Evolutionary conservation across 2,113 vertebrate genomes (phyloP), one percentile per base, ranked within the genome.

Genomic region (Pygoscelis adeliae): DNA sequence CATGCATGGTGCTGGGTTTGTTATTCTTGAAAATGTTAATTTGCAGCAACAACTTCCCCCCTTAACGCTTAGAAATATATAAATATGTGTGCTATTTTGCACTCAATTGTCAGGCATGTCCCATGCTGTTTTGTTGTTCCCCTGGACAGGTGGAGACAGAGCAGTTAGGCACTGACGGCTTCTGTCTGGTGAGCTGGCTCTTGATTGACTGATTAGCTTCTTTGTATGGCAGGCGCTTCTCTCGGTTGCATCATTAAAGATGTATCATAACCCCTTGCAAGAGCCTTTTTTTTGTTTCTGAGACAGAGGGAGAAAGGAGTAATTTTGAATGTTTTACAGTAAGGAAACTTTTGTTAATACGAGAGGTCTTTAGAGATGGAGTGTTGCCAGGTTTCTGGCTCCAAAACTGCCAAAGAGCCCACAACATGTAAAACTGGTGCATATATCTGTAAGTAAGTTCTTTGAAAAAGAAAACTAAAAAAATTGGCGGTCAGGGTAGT

Each of bases 131-230:
- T 96, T 97, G 85, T 52, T 95, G 89, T 89, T 93, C 92, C 83
- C 83, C 59, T 62, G 94, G 95, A 95, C 94, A 98, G 96, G 97
- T 94, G 97, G 85, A 94, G 93, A 96, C 52, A 92, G 65, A 97
- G 90, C 91, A 89, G 95, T 95, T 97, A 90, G 91, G 94, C 71
- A 72, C 71, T 92, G 92, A 91, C 8, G 63, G 95, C 71, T 95
- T 94, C 88, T 97, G 96, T 94, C 94, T 97, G 92, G 94, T 98
- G 96, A 96, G 89, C 94, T 97, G 92, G 82, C 61, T 96, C 89
- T 95, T 98, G 97, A 98, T 95, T 98, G 97, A 98, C 97, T 98
- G 97, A 98, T 98, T 97, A 97, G 91, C 93, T 97, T 82, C 95
- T 98, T 96, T 95, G 95, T 97, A 97, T 96, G 95, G 90, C 67